These are phyloP conservation scores for Prionace glauca DNA, from an alignment of 2,797 vertebrate species.

Conservation along the genomic window DNA sequence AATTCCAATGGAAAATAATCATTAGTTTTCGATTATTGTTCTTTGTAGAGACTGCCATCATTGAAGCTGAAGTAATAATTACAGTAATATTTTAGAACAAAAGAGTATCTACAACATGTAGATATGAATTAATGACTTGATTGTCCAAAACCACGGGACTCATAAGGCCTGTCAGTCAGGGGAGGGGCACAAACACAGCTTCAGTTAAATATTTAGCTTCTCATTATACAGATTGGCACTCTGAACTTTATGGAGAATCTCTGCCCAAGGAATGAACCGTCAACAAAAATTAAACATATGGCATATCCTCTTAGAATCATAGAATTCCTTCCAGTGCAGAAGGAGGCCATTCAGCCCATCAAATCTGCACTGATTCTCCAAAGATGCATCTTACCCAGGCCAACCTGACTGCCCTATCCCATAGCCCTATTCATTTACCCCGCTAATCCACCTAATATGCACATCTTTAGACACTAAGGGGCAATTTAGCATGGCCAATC, in stretches of 20 bases:
- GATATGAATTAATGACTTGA: neutral
- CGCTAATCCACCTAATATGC: too few species aligned
- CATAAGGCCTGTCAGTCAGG: neutral
- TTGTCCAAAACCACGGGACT: neutral
- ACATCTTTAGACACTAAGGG: too few species aligned
- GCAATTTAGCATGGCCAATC: too few species aligned
- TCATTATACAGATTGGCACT: neutral
- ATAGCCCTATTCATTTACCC: too few species aligned
- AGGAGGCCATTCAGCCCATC: too few species aligned
- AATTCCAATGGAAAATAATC: neutral
- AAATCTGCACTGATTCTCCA: too few species aligned
- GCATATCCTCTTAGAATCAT: neutral
- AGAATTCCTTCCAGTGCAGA: too few species aligned
- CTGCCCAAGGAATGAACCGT: neutral
- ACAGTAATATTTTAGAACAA: neutral
- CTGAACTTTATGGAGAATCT: neutral
- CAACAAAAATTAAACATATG: neutral
- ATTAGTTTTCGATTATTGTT: constrained; percentile 20
- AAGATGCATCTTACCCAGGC: too few species aligned
- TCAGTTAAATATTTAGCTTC: neutral
- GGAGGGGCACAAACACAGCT: neutral
- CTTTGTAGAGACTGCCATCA: neutral
- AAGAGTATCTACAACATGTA: neutral
- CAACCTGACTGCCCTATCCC: too few species aligned
- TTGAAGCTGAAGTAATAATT: neutral